Conservation (phyloP, 2,113 vertebrate species). For the Nansenia antarctica region DNA sequence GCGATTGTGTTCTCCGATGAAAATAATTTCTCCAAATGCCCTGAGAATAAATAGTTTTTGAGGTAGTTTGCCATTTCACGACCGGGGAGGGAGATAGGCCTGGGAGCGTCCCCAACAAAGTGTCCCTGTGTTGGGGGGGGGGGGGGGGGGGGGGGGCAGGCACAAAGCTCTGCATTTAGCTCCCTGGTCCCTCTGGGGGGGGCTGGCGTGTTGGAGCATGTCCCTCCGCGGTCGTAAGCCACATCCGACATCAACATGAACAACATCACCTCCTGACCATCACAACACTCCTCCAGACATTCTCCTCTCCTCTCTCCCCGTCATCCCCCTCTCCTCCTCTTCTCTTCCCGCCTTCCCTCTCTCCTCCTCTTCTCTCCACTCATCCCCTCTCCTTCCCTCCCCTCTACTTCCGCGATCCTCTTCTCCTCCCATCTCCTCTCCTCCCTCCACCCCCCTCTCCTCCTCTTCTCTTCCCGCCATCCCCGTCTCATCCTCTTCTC, state of each 20-base stretch:
- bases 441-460: not conserved
- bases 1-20: constrained; percentile 29
- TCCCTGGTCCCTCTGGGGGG: too few species aligned
- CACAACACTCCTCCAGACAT: not conserved
- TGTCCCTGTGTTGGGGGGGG: not conserved
- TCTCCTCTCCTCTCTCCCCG: not conserved
- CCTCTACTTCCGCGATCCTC: not conserved
- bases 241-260: too few species aligned
- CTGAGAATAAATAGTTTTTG: not conserved
- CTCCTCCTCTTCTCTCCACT: not conserved
- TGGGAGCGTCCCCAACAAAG: too few species aligned
- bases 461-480: not conserved
- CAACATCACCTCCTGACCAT: not conserved
- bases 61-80: constrained; percentile 16
- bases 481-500: not conserved
- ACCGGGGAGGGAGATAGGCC: not conserved
- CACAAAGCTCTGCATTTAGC: not conserved
- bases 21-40: constrained; percentile 15
- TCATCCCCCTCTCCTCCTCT: not conserved
- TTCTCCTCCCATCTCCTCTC: not conserved
- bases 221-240: too few species aligned
- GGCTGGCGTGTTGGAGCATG: too few species aligned
- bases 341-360: not conserved
- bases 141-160: too few species aligned
- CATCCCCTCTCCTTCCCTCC: not conserved